phyloP scores from a whole-genome alignment of 1,140 invertebrate species.

The Lordiphosa mommai region DNA sequence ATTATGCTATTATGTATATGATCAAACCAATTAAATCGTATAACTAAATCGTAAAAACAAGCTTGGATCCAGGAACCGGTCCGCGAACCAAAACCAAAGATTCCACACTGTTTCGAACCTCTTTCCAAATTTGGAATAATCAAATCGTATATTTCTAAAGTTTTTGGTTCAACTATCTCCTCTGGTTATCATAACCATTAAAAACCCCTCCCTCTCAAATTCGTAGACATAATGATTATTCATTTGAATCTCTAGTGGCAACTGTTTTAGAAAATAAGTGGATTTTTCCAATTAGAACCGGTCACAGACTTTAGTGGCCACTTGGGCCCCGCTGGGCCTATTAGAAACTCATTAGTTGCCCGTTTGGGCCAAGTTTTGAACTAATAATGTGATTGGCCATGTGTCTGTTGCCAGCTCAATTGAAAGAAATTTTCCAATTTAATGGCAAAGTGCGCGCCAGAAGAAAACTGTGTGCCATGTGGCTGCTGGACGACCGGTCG shows the following conservation, averaged over 20 bases:
- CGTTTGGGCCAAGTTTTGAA: constrained; percentile 56
- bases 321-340: constrained; percentile 54
- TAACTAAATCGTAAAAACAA: no score
- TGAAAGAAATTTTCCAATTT: constrained; percentile 66
- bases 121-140: no score
- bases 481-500: constrained; percentile 6
- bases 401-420: constrained; percentile 28
- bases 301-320: constrained; percentile 27
- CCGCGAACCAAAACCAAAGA: no score
- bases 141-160: no score
- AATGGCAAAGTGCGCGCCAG: constrained; percentile 30
- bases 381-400: constrained; percentile 61
- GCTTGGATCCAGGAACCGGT: no score
- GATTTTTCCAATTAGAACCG: constrained; percentile 49
- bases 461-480: background rate
- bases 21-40: no score
- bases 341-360: constrained; percentile 70
- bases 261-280: background rate
- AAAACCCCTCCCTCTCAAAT: no score
- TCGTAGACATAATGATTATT: background rate
- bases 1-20: no score
- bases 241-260: no score
- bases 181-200: no score
- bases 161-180: no score
- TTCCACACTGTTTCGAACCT: no score